These are phyloP conservation scores for Lota lota DNA, from an alignment of 2,113 vertebrate species.

Conservation along the genomic window DNA sequence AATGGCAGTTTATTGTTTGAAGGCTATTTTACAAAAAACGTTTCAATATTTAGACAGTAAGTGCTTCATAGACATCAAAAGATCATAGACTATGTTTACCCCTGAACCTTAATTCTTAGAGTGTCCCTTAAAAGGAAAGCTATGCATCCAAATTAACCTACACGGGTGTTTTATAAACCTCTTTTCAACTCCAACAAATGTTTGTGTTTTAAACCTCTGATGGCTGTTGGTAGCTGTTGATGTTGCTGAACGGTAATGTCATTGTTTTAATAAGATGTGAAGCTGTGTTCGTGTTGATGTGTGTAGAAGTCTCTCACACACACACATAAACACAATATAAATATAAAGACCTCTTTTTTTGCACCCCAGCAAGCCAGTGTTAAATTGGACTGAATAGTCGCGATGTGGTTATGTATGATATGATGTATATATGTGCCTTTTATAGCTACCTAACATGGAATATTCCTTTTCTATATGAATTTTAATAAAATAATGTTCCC, in stretches of 20 bases:
- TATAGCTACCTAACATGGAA: slow-evolving; percentile 57
- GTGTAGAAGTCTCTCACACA: neutral
- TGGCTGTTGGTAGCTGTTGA: neutral
- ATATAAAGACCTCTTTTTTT: neutral
- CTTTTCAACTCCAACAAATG: slow-evolving; percentile 25
- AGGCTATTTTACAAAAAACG: too few relatives aligned
- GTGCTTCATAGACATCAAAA: too few relatives aligned
- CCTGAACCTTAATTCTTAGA: neutral
- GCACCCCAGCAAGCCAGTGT: neutral
- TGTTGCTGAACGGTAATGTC: neutral
- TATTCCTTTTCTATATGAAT: slow-evolving; percentile 74
- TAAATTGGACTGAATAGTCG: slow-evolving; percentile 6
- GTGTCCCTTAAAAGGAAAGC: slow-evolving; percentile 30
- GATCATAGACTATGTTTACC: neutral
- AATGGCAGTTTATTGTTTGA: too few relatives aligned
- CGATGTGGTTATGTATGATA: slow-evolving; percentile 33
- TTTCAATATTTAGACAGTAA: too few relatives aligned
- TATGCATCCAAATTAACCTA: slow-evolving; percentile 56
- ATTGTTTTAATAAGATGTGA: neutral
- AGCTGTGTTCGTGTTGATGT: neutral
- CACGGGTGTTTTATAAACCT: slow-evolving; percentile 40
- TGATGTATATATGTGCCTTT: slow-evolving; percentile 70
- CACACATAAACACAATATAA: neutral
- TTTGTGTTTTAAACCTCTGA: neutral
- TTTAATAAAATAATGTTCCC: slow-evolving; percentile 73